Evolutionary conservation across 1,140 invertebrate genomes (phyloP).

Genomic region (Ladona fulva): DNA sequence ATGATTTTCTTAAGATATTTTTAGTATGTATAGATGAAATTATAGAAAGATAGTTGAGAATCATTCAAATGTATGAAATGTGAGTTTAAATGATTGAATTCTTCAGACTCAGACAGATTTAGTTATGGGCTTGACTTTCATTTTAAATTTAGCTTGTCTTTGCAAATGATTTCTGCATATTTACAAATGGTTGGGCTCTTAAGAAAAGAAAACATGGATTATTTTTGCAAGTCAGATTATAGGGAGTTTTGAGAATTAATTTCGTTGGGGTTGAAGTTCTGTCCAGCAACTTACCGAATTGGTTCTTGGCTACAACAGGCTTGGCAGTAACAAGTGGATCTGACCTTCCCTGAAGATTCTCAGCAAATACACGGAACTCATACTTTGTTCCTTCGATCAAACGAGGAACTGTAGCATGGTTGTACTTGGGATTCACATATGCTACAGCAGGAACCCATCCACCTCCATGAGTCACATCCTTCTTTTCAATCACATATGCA

Average conservation of each 20-base stretch:
- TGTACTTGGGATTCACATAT: constrained; percentile 79
- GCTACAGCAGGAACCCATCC: constrained; percentile 92
- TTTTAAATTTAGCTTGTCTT: too few relatives aligned
- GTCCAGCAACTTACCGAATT: constrained; percentile 56
- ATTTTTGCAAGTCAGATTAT: neutral
- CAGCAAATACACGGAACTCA: constrained; percentile 85
- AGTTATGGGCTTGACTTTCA: too few relatives aligned
- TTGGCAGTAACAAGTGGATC: constrained; percentile 79
- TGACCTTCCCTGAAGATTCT: constrained; percentile 90
- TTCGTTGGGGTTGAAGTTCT: neutral
- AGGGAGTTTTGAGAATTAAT: neutral
- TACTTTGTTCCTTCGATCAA: constrained; percentile 86
- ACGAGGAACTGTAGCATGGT: constrained; percentile 74
- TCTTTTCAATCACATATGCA: constrained; percentile 93
- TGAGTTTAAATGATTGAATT: too few relatives aligned
- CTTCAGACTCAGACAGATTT: too few relatives aligned
- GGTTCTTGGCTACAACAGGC: constrained; percentile 85
- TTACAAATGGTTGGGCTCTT: too few relatives aligned
- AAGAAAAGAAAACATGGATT: constrained; percentile 19
- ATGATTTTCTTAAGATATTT: too few relatives aligned
- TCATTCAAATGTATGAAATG: too few relatives aligned
- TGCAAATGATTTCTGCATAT: too few relatives aligned
- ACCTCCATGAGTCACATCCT: constrained; percentile 87
- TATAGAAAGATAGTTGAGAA: too few relatives aligned
- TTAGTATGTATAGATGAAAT: too few relatives aligned